Percentiles rank a stretch among this genome's conserved stretches.
Conservation (phyloP, 1,140 invertebrate species). For the Ceratitis capitata region DNA sequence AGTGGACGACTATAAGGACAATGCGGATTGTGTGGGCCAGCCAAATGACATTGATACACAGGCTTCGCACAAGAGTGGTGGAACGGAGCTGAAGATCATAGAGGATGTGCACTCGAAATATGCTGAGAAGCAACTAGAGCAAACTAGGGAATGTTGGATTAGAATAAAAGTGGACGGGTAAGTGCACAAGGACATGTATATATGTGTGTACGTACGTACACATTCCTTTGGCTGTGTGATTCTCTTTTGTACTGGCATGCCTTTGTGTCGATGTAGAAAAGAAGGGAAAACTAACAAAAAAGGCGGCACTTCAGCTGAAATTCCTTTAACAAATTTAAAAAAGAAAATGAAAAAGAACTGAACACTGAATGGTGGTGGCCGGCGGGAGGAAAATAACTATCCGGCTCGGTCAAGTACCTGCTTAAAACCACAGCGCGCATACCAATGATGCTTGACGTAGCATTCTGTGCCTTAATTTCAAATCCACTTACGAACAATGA, state of each 20-base stretch:
- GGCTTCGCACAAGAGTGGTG: neutral
- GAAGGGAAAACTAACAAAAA: neutral
- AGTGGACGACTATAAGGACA: neutral
- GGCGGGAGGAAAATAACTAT: neutral
- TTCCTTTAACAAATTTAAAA: neutral
- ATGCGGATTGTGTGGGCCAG: neutral
- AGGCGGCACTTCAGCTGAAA: neutral
- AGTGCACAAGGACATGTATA: neutral
- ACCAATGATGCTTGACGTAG: neutral
- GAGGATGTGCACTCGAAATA: neutral
- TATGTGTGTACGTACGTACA: neutral
- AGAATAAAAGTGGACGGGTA: slow-evolving; percentile 36
- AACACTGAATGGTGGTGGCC: neutral
- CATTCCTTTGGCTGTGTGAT: neutral
- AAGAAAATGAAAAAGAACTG: neutral
- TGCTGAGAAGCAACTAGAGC: slow-evolving; percentile 12
- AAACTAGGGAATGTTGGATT: slow-evolving; percentile 39
- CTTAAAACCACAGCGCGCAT: neutral
- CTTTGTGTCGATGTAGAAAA: neutral
- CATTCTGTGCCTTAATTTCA: neutral
- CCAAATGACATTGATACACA: neutral
- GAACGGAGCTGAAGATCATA: neutral
- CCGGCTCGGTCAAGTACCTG: neutral
- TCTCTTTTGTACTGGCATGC: neutral
- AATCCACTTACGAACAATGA: neutral